phyloP scores from a whole-genome alignment of 1,140 invertebrate species.

The Drosophila kohkoa region DNA sequence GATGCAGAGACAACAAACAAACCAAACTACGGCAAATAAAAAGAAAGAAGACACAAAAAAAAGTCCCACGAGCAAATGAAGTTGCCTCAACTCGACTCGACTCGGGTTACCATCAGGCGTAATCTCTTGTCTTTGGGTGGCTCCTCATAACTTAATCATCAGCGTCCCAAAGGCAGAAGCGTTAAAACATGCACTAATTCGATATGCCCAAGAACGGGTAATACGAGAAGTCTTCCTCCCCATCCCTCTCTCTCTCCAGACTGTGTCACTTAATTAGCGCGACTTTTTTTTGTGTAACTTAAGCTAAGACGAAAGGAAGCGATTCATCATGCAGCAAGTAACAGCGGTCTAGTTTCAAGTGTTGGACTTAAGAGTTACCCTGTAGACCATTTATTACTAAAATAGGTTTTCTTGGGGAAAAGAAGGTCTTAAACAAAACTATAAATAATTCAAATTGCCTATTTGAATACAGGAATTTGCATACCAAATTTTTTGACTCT shows the following conservation, averaged over 20 bases:
- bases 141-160: conserved; percentile 45
- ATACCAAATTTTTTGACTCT: too few species aligned
- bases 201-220: conserved; percentile 1
- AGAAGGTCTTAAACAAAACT: too few species aligned
- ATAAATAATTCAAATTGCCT: too few species aligned
- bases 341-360: too few species aligned
- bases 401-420: too few species aligned
- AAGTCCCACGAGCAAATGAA: conserved; percentile 77
- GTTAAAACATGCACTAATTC: conserved; percentile 33
- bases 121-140: conserved; percentile 34
- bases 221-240: not conserved
- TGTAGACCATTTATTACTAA: too few species aligned
- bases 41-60: conserved; percentile 13
- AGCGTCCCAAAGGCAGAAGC: conserved; percentile 25
- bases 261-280: conserved; percentile 8
- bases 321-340: not conserved
- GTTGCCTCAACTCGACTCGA: conserved; percentile 60
- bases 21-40: conserved; percentile 1
- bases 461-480: too few species aligned
- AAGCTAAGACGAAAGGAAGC: not conserved
- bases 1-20: conserved; percentile 36
- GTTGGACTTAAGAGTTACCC: too few species aligned
- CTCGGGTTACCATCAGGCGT: conserved; percentile 57
- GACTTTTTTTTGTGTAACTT: not conserved
- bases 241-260: not conserved